Evolutionary conservation across 30 jellyfish, hydroid and myxozoan species (phyloP).

Genomic region (Turritopsis rubra): DNA sequence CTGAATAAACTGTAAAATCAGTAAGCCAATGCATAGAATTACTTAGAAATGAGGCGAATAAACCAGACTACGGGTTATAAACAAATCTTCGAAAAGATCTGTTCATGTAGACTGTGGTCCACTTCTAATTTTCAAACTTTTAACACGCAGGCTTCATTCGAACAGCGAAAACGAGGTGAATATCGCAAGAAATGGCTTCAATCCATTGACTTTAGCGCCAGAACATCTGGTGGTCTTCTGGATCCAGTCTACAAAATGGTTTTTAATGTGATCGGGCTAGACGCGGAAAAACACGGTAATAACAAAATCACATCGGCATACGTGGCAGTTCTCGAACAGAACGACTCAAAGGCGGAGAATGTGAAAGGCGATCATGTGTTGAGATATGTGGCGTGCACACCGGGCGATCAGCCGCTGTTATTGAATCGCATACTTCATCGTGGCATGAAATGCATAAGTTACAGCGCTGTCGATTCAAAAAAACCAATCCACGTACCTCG

Average conservation of each 20-base stretch:
- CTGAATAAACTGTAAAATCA: too few species aligned
- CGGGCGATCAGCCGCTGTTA: constrained; percentile 47
- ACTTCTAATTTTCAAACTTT: neutral
- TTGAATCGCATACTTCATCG: constrained; percentile 55
- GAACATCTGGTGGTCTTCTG: constrained; percentile 67
- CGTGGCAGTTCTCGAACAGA: constrained; percentile 72
- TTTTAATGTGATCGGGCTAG: constrained; percentile 52
- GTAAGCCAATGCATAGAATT: too few species aligned
- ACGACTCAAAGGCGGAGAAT: constrained; percentile 28
- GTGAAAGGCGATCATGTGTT: constrained; percentile 40
- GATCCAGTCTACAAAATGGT: constrained; percentile 76
- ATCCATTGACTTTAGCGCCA: constrained; percentile 56
- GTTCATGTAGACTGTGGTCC: too few species aligned
- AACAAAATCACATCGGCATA: constrained; percentile 59
- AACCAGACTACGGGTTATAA: too few species aligned
- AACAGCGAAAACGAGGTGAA: constrained; percentile 86
- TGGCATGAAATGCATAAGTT: constrained; percentile 77
- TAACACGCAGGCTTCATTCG: constrained; percentile 65
- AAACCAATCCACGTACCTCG: constrained; percentile 95
- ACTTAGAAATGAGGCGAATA: too few species aligned
- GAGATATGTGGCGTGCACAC: constrained; percentile 81
- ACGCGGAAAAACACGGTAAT: constrained; percentile 72
- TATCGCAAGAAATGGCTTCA: constrained; percentile 58
- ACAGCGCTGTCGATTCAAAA: constrained; percentile 75
- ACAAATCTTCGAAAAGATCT: too few species aligned